Evolutionary conservation across 2,797 vertebrate species (phyloP).

Genomic region (Micropoecilia bifurca): DNA sequence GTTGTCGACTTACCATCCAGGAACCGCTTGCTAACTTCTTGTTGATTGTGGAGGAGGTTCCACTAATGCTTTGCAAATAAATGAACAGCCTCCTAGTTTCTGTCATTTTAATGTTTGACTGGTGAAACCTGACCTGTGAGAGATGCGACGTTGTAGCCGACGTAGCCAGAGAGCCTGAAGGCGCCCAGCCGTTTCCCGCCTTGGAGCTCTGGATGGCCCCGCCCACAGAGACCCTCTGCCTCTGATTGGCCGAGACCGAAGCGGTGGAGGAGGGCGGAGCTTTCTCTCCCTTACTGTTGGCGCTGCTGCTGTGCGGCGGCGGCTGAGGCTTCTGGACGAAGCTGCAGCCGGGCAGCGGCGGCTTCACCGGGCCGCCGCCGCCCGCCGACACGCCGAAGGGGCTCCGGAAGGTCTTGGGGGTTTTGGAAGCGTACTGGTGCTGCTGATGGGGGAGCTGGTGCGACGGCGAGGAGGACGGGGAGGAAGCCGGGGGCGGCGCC

Average conservation of each 20-base stretch:
- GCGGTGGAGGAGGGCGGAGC: slow-evolving; percentile 56
- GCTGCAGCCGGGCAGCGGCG: slow-evolving; percentile 54
- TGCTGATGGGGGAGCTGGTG: slow-evolving; percentile 63
- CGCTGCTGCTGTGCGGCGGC: slow-evolving; percentile 46
- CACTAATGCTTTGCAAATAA: background rate
- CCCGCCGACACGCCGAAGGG: slow-evolving; percentile 63
- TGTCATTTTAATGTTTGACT: background rate
- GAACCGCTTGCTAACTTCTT: too few relatives aligned
- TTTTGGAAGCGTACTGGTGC: slow-evolving; percentile 75
- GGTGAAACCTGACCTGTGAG: slow-evolving; percentile 71
- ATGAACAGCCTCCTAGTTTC: background rate
- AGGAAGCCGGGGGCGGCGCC: slow-evolving; percentile 84
- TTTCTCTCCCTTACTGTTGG: slow-evolving; percentile 60
- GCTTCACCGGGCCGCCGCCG: slow-evolving; percentile 54
- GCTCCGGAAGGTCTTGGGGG: slow-evolving; percentile 62
- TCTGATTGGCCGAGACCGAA: slow-evolving; percentile 69
- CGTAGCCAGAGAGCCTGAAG: slow-evolving; percentile 69
- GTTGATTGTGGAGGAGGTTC: too few relatives aligned
- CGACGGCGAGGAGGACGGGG: slow-evolving; percentile 69
- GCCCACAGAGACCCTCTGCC: slow-evolving; percentile 70
- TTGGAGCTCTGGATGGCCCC: slow-evolving; percentile 73
- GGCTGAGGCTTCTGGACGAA: slow-evolving; percentile 69
- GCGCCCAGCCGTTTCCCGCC: slow-evolving; percentile 72
- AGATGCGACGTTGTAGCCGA: slow-evolving; percentile 78
- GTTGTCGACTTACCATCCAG: too few relatives aligned